These are phyloP conservation scores for Mongoloraphidia duomilia DNA, from an alignment of 2,888 invertebrate genomes.

Conservation along the genomic window DNA sequence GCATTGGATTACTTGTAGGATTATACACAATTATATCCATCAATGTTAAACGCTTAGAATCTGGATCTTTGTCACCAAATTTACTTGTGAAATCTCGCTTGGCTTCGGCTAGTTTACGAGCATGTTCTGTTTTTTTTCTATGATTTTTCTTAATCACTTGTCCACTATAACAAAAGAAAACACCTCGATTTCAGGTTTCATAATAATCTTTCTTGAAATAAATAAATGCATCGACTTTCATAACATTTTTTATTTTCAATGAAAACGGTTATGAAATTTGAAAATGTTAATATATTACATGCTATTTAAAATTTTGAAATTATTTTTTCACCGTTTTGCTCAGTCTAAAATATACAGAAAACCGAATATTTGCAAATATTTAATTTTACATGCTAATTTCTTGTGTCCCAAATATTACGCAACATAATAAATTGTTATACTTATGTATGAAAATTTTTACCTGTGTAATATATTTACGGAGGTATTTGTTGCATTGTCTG, in stretches of 20 bases:
- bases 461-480: background rate
- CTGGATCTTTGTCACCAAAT: slow-evolving; percentile 37
- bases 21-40: slow-evolving; percentile 87
- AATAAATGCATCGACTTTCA: too few species aligned
- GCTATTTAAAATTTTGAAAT: too few species aligned
- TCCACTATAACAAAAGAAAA: too few species aligned
- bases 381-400: too few species aligned
- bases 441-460: background rate
- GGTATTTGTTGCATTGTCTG: background rate
- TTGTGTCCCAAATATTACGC: background rate
- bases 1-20: slow-evolving; percentile 63
- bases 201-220: slow-evolving; percentile 2
- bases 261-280: too few species aligned
- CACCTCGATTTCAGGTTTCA: too few species aligned
- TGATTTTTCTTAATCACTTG: slow-evolving; percentile 18
- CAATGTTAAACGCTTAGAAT: slow-evolving; percentile 67
- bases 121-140: slow-evolving; percentile 31
- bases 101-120: slow-evolving; percentile 37
- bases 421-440: background rate
- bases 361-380: background rate
- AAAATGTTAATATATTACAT: too few species aligned
- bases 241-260: too few species aligned
- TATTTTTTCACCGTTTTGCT: too few species aligned
- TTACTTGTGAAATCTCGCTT: slow-evolving; percentile 36
- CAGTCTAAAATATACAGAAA: background rate